Evolutionary conservation across 2,113 vertebrate genomes (phyloP).

Genomic region (Rhinichthys klamathensis): DNA sequence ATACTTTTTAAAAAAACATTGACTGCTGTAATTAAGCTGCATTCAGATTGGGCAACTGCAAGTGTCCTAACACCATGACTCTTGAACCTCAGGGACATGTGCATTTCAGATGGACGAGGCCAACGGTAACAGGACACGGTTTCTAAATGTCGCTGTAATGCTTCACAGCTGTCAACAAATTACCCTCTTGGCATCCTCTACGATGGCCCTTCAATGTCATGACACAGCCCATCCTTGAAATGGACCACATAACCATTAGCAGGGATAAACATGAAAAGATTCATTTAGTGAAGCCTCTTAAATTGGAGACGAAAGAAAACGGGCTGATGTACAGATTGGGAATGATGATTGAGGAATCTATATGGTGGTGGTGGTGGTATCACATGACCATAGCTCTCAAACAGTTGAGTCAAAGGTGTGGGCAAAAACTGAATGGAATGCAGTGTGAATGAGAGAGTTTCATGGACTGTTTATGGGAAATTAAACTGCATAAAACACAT

Average conservation of each 20-base stretch:
- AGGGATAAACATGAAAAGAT: constrained; percentile 1
- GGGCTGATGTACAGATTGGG: not conserved
- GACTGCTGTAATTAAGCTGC: not conserved
- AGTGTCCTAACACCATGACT: constrained; percentile 24
- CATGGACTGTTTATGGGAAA: not conserved
- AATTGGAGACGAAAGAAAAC: constrained; percentile 10
- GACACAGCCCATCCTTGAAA: constrained; percentile 48
- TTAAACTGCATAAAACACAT: not conserved
- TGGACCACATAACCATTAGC: constrained; percentile 58
- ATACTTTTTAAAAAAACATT: not conserved
- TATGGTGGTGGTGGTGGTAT: not conserved
- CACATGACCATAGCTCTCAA: constrained; percentile 11
- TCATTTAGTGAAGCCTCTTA: not conserved
- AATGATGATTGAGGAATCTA: not conserved
- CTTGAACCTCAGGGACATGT: constrained; percentile 55
- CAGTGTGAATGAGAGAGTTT: not conserved
- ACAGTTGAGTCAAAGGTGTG: constrained; percentile 1
- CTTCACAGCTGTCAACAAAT: constrained; percentile 70
- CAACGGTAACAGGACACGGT: constrained; percentile 68
- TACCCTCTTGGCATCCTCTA: constrained; percentile 54
- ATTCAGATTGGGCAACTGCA: not conserved
- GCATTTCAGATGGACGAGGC: constrained; percentile 56
- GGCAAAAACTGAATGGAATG: constrained; percentile 23
- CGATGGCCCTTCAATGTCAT: constrained; percentile 43
- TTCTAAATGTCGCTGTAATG: constrained; percentile 72